phyloP scores from a whole-genome alignment of 2,888 invertebrate genomes.

The Lepetodrilus schrolli region DNA sequence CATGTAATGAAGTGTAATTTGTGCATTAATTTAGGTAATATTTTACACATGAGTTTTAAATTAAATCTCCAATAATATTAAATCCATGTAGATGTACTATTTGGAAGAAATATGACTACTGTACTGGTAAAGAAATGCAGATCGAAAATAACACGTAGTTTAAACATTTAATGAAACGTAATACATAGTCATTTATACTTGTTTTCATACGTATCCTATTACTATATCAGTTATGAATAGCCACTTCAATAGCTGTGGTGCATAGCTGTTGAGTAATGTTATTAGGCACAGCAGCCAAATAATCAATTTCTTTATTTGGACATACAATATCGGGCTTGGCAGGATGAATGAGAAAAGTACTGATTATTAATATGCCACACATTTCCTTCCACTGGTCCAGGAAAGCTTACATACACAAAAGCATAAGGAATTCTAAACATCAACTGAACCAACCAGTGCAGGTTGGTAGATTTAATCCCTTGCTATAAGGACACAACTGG shows the following conservation, averaged over 20 bases:
- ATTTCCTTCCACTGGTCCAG: slow-evolving; percentile 2
- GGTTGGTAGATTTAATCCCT: neutral
- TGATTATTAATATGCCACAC: neutral
- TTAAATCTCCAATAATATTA: neutral
- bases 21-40: neutral
- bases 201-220: too few relatives aligned
- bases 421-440: slow-evolving; percentile 13
- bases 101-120: neutral
- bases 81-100: neutral
- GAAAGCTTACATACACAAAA: neutral
- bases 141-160: neutral
- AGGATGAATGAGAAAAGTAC: neutral
- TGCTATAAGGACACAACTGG: neutral
- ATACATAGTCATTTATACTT: too few relatives aligned
- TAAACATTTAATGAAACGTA: too few relatives aligned
- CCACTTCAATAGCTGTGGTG: too few relatives aligned
- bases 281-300: neutral
- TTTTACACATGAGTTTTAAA: neutral
- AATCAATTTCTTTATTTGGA: slow-evolving; percentile 6
- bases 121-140: neutral
- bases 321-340: neutral
- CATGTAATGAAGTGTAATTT: too few relatives aligned
- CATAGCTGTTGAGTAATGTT: neutral
- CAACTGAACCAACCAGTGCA: neutral
- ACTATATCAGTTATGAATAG: too few relatives aligned